Percentiles rank a stretch among this genome's conserved stretches.
These are phyloP conservation scores for Isaurus tuberculatus DNA, from an alignment of 92 coral and sea anemone genomes.

Conservation along the genomic window DNA sequence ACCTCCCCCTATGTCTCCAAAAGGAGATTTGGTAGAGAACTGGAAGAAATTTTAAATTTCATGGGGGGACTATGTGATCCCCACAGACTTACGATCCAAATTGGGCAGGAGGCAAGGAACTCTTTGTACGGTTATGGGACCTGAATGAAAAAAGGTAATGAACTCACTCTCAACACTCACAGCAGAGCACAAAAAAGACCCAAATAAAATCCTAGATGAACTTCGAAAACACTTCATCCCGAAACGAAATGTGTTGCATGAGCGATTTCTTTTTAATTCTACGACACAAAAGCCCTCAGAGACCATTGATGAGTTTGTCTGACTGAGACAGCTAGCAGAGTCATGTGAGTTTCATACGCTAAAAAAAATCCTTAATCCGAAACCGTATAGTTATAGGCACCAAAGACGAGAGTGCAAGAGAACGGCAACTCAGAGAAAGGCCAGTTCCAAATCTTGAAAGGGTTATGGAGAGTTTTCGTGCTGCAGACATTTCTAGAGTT, in stretches of 20 bases:
- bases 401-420: slow-evolving; percentile 51
- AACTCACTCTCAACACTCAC: slow-evolving; percentile 49
- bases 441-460: slow-evolving; percentile 39
- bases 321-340: slow-evolving; percentile 51
- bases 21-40: slow-evolving; percentile 56
- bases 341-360: slow-evolving; percentile 49
- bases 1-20: slow-evolving; percentile 50
- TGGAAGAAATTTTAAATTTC: slow-evolving; percentile 54
- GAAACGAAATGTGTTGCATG: slow-evolving; percentile 47
- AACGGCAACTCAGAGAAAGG: slow-evolving; percentile 52
- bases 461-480: slow-evolving; percentile 28
- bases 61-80: slow-evolving; percentile 50
- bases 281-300: slow-evolving; percentile 47
- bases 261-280: slow-evolving; percentile 51
- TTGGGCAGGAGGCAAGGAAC: slow-evolving; percentile 29
- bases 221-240: slow-evolving; percentile 55
- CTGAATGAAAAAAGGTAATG: slow-evolving; percentile 46
- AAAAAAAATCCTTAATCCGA: slow-evolving; percentile 46
- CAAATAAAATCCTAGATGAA: slow-evolving; percentile 42
- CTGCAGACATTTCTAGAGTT: slow-evolving; percentile 3
- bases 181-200: slow-evolving; percentile 52
- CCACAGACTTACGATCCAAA: slow-evolving; percentile 45
- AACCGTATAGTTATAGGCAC: slow-evolving; percentile 53
- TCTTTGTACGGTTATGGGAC: slow-evolving; percentile 42
- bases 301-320: slow-evolving; percentile 43